phyloP scores from a whole-genome alignment of 2,113 vertebrate species.

The Nothoprocta pentlandii region DNA sequence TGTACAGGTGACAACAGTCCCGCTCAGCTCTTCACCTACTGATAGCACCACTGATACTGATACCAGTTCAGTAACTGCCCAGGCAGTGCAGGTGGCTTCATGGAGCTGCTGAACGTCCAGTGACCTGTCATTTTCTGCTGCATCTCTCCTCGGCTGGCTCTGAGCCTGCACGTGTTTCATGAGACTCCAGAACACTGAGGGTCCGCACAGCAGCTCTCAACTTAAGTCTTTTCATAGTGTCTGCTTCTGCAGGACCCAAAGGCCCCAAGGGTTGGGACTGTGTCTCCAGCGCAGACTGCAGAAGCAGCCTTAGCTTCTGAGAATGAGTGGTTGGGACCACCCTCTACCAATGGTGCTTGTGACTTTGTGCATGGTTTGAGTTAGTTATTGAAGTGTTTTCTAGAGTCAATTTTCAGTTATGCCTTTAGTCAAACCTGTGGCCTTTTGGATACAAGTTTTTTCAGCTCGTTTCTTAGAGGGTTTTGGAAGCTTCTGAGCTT shows the following conservation, averaged over 20 bases:
- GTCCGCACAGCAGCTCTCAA: neutral
- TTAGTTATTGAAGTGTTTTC: neutral
- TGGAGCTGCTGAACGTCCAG: rapidly evolving
- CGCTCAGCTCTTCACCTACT: neutral
- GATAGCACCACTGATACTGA: neutral
- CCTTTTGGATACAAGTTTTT: neutral
- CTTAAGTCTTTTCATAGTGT: neutral
- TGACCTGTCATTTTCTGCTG: neutral
- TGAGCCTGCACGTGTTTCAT: neutral
- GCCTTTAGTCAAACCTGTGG: neutral
- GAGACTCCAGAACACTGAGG: neutral
- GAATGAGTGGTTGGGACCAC: neutral
- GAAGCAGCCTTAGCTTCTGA: neutral
- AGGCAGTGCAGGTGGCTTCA: neutral
- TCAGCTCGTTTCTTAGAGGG: neutral
- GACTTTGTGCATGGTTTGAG: neutral
- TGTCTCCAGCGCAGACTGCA: neutral
- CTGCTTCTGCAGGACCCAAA: neutral
- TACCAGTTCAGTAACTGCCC: neutral
- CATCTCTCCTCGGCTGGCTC: neutral
- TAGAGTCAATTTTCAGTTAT: neutral
- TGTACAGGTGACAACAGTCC: neutral
- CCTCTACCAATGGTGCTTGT: neutral
- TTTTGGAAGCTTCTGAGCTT: neutral
- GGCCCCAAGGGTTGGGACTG: neutral